Conservation (phyloP, 2,888 invertebrate genomes). For the Chrysotoxum bicinctum region DNA sequence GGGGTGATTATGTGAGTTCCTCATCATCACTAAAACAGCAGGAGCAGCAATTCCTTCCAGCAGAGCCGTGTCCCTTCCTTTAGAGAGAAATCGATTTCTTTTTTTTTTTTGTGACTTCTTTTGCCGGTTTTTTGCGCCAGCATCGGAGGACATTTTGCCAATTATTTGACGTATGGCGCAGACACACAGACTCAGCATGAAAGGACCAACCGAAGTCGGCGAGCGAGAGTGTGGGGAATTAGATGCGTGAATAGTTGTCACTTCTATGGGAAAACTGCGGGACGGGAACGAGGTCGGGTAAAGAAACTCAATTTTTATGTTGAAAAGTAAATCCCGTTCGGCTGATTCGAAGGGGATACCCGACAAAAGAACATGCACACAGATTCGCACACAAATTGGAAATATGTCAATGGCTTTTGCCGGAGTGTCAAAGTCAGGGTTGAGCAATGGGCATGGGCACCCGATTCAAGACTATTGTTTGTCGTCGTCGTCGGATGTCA, state of each 20-base stretch:
- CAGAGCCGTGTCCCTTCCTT: slow-evolving; percentile 10
- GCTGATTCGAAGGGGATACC: slow-evolving; percentile 30
- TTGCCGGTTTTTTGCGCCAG: slow-evolving; percentile 6
- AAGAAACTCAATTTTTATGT: slow-evolving; percentile 26
- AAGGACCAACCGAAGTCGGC: slow-evolving; percentile 12
- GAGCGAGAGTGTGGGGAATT: slow-evolving; percentile 54
- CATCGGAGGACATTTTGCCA: slow-evolving; percentile 61
- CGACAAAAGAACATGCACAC: slow-evolving; percentile 31
- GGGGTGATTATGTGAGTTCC: slow-evolving; percentile 51
- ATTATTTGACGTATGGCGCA: slow-evolving; percentile 69
- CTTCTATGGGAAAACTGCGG: neutral
- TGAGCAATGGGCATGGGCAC: neutral
- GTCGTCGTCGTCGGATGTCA: slow-evolving; percentile 38
- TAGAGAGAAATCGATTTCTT: slow-evolving; percentile 52
- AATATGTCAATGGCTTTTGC: slow-evolving; percentile 65
- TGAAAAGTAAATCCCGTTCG: slow-evolving; percentile 66
- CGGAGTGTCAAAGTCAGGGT: slow-evolving; percentile 48
- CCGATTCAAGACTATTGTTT: slow-evolving; percentile 15
- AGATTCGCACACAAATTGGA: slow-evolving; percentile 48
- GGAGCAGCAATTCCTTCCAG: slow-evolving; percentile 26
- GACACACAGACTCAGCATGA: slow-evolving; percentile 48
- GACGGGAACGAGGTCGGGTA: neutral
- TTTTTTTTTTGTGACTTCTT: slow-evolving; percentile 49
- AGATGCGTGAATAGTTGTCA: slow-evolving; percentile 71
- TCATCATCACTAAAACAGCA: slow-evolving; percentile 44